Percentiles rank a stretch among this genome's conserved stretches.
These are phyloP conservation scores for Aurelia coerulea DNA, from an alignment of 30 jellyfish, hydroid and myxozoan genomes.

Conservation along the genomic window DNA sequence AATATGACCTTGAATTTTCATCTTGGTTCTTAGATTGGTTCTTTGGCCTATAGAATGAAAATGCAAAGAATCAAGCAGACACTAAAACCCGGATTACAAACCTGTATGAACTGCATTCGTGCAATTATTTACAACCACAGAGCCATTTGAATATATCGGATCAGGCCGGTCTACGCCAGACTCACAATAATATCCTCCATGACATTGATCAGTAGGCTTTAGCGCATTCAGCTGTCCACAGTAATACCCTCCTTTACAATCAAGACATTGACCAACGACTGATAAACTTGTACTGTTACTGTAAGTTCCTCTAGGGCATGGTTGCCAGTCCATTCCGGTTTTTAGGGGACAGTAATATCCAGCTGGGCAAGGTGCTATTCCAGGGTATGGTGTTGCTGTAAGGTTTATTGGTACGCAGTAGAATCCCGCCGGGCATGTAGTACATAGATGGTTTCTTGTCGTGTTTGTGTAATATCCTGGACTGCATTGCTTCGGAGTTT, in stretches of 20 bases:
- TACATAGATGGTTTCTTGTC: conserved; percentile 78
- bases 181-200: conserved; percentile 90
- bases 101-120: conserved; percentile 85
- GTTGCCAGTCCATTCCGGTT: conserved; percentile 95
- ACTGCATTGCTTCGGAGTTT: conserved; percentile 86
- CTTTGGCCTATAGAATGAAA: too few species aligned
- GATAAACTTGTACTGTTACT: conserved; percentile 91
- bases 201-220: conserved; percentile 76
- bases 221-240: conserved; percentile 89
- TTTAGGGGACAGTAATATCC: conserved; percentile 92
- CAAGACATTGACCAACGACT: conserved; percentile 69
- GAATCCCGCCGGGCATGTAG: conserved; percentile 90
- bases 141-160: conserved; percentile 76
- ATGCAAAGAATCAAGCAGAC: too few species aligned
- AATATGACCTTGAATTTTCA: too few species aligned
- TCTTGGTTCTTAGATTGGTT: too few species aligned
- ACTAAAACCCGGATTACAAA: background rate
- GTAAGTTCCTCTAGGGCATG: conserved; percentile 98
- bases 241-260: conserved; percentile 87
- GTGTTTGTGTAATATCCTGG: conserved; percentile 90
- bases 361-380: conserved; percentile 84
- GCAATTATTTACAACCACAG: conserved; percentile 59
- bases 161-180: conserved; percentile 89
- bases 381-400: conserved; percentile 86
- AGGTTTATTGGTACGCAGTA: conserved; percentile 90